A percentile compares a stretch with the other conserved stretches of the same genome.
Evolutionary conservation across 2,797 vertebrate species (phyloP).

Genomic region (Spondyliosoma cantharus): DNA sequence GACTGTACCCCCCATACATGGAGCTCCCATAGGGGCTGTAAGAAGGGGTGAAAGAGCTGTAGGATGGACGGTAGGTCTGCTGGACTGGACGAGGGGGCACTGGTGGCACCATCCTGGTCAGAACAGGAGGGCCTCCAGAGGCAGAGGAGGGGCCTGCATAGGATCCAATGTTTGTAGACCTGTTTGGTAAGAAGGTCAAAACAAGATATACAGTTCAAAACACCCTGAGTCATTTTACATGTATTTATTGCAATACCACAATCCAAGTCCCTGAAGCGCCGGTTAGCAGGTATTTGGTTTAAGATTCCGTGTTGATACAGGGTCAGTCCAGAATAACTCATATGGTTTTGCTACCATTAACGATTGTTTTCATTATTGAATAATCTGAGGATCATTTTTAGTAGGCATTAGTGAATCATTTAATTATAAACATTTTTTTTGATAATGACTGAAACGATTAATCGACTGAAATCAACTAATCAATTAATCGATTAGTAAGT

Average conservation of each 20-base stretch:
- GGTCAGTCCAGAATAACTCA: no score
- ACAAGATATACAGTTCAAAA: neutral
- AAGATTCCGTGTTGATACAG: neutral
- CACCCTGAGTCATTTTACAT: no score
- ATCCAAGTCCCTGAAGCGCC: no score
- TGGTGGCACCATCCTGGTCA: constrained; percentile 89
- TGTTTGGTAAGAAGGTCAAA: constrained; percentile 59
- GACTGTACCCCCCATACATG: constrained; percentile 90
- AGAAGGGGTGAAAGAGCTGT: constrained; percentile 87
- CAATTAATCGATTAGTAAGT: no score
- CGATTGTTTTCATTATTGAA: no score
- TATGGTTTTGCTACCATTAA: no score
- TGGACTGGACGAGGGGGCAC: constrained; percentile 89
- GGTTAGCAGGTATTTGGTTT: neutral
- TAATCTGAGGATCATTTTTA: no score
- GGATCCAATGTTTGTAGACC: constrained; percentile 88
- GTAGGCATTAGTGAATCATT: no score
- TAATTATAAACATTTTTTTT: no score
- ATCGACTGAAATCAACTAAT: no score
- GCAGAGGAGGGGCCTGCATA: constrained; percentile 79
- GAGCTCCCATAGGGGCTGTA: constrained; percentile 92
- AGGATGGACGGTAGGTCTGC: constrained; percentile 89
- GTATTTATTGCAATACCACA: neutral
- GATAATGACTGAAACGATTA: no score
- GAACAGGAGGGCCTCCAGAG: constrained; percentile 79